Evolutionary conservation across 2,888 invertebrate species (phyloP).

Genomic region (Rhagophthalmus giganteus): DNA sequence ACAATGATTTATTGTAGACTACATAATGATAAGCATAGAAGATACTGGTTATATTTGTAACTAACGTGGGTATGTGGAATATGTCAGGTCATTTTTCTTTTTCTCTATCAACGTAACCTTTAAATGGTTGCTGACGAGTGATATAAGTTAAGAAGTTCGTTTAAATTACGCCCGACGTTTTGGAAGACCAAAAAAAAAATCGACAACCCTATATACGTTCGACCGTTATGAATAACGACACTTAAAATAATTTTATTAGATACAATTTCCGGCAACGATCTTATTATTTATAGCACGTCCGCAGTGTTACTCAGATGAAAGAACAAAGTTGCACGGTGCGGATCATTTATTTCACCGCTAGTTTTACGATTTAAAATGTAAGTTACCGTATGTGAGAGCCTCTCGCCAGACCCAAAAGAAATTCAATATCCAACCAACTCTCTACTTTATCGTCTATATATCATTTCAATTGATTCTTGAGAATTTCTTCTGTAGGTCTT

Average conservation of each 20-base stretch:
- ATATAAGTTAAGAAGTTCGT: background rate
- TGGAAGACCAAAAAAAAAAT: background rate
- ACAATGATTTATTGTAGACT: slow-evolving; percentile 20
- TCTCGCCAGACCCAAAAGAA: slow-evolving; percentile 19
- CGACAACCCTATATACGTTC: background rate
- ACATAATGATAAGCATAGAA: slow-evolving; percentile 20
- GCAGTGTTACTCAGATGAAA: slow-evolving; percentile 3
- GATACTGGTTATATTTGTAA: slow-evolving; percentile 15
- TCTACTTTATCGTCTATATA: slow-evolving; percentile 33
- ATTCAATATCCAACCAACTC: slow-evolving; percentile 32
- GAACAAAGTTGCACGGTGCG: slow-evolving; percentile 3
- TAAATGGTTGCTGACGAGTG: background rate
- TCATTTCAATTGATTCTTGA: slow-evolving; percentile 36
- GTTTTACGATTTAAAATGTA: slow-evolving; percentile 15
- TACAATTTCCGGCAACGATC: slow-evolving; percentile 7
- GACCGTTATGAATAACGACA: background rate
- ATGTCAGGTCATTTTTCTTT: slow-evolving; percentile 23
- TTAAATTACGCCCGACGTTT: background rate
- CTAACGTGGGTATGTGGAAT: slow-evolving; percentile 23
- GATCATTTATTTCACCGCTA: slow-evolving; percentile 10
- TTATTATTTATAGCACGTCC: slow-evolving; percentile 12
- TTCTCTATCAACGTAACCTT: background rate
- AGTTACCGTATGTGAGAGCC: slow-evolving; percentile 19
- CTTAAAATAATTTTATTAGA: slow-evolving; percentile 7
- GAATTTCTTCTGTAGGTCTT: slow-evolving; percentile 32